These are phyloP conservation scores for Pyrocoelia pectoralis DNA, from an alignment of 2,888 invertebrate genomes.

Conservation along the genomic window DNA sequence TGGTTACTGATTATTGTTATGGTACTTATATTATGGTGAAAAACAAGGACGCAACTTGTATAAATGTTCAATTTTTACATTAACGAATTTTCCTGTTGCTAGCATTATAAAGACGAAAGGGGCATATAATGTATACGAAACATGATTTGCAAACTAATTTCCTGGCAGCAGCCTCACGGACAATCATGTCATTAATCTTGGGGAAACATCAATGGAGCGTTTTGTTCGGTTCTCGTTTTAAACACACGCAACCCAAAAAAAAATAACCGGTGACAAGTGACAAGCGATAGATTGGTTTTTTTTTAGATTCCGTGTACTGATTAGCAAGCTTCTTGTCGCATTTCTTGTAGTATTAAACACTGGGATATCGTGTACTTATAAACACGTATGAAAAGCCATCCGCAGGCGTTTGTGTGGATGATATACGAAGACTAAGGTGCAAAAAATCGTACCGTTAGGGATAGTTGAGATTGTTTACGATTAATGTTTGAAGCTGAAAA, in stretches of 20 bases:
- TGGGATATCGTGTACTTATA: constrained; percentile 14
- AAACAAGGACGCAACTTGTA: too few species aligned
- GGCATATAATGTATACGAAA: constrained; percentile 36
- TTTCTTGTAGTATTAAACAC: constrained; percentile 23
- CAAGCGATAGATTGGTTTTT: constrained; percentile 57
- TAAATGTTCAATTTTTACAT: neutral
- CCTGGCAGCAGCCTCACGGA: constrained; percentile 50
- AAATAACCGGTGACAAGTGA: constrained; percentile 57
- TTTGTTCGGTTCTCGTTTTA: constrained; percentile 53
- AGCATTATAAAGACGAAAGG: neutral
- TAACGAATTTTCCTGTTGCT: neutral
- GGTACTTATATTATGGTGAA: too few species aligned
- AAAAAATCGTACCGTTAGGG: neutral
- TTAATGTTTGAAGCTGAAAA: too few species aligned
- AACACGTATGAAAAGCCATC: constrained; percentile 19
- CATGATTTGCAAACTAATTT: constrained; percentile 51
- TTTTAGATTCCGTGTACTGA: constrained; percentile 53
- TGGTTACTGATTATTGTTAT: too few species aligned
- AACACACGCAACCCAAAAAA: constrained; percentile 50
- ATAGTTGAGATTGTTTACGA: neutral
- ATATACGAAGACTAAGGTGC: neutral
- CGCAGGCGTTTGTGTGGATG: neutral
- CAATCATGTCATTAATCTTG: constrained; percentile 58
- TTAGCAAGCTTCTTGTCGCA: constrained; percentile 38
- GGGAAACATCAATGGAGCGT: constrained; percentile 54